Evolutionary conservation across 2,888 invertebrate genomes (phyloP).

Genomic region (Eledone cirrhosa): DNA sequence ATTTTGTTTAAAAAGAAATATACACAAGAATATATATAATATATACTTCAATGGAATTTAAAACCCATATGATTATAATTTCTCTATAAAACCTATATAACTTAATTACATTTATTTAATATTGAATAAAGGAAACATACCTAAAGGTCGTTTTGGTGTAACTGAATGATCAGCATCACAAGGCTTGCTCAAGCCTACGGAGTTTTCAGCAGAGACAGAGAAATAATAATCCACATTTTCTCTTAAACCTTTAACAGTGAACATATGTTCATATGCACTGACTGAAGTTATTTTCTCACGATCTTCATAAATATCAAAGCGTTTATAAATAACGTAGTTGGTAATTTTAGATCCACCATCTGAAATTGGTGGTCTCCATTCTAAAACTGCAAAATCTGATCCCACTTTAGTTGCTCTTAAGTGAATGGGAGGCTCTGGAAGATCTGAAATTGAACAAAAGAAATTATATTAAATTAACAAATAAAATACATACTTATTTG

Average conservation of each 20-base stretch:
- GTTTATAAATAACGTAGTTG: conserved; percentile 49
- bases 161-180: conserved; percentile 40
- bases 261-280: conserved; percentile 40
- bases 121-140: conserved; percentile 26
- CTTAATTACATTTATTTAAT: too few relatives aligned
- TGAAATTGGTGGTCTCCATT: conserved; percentile 63
- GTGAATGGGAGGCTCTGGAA: conserved; percentile 43
- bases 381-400: conserved; percentile 42
- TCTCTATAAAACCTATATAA: too few relatives aligned
- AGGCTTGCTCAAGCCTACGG: conserved; percentile 74
- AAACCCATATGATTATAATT: background rate
- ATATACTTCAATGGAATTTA: background rate
- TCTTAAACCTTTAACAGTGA: conserved; percentile 47
- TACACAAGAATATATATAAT: background rate
- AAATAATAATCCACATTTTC: conserved; percentile 75
- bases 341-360: conserved; percentile 56
- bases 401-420: conserved; percentile 38
- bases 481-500: too few relatives aligned
- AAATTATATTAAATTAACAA: too few relatives aligned
- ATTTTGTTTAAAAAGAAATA: too few relatives aligned
- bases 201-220: conserved; percentile 85
- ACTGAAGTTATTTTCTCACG: conserved; percentile 47
- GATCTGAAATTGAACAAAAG: conserved; percentile 39
- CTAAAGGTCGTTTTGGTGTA: conserved; percentile 38
- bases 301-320: conserved; percentile 18